Evolutionary conservation across 2,888 invertebrate genomes (phyloP).

Genomic region (Embidobia sp.): DNA sequence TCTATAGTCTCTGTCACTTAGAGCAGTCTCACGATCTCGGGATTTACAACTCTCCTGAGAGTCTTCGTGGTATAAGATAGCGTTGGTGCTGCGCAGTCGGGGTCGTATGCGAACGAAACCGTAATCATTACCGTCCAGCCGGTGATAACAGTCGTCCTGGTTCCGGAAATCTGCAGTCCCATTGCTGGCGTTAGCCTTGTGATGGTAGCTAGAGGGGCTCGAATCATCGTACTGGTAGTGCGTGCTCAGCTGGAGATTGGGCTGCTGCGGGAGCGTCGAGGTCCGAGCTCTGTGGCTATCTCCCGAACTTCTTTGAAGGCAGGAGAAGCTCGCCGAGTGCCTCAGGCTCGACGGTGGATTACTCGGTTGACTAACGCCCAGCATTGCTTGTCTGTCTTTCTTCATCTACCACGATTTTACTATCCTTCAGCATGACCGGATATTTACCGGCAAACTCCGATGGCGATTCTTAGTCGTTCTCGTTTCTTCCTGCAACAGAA

Average conservation of each 20-base stretch:
- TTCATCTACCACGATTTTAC: slow-evolving; percentile 10
- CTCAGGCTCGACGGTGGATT: slow-evolving; percentile 80
- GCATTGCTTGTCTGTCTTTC: slow-evolving; percentile 72
- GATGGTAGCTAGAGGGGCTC: slow-evolving; percentile 66
- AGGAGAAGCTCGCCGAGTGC: slow-evolving; percentile 82
- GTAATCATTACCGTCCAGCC: slow-evolving; percentile 76
- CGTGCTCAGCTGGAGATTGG: slow-evolving; percentile 68
- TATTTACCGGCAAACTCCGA: slow-evolving; percentile 6
- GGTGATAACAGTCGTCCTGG: slow-evolving; percentile 66
- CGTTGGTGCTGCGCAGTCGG: slow-evolving; percentile 76
- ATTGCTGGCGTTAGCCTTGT: slow-evolving; percentile 57
- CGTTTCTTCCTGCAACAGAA: slow-evolving; percentile 77
- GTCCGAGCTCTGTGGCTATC: slow-evolving; percentile 80
- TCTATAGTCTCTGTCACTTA: slow-evolving; percentile 72
- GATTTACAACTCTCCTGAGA: slow-evolving; percentile 67
- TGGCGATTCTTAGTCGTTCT: slow-evolving; percentile 35
- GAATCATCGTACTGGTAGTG: slow-evolving; percentile 71
- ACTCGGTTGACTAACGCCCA: slow-evolving; percentile 80
- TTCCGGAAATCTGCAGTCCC: slow-evolving; percentile 62
- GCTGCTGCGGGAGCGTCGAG: slow-evolving; percentile 81
- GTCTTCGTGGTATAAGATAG: slow-evolving; percentile 75
- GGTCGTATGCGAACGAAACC: slow-evolving; percentile 78
- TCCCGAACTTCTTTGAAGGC: slow-evolving; percentile 79
- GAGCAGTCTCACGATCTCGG: slow-evolving; percentile 71
- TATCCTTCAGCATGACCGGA: slow-evolving; percentile 28